Evolutionary conservation across 2,113 vertebrate genomes (phyloP).

Genomic region (Sinocyclocheilus rhinocerous): DNA sequence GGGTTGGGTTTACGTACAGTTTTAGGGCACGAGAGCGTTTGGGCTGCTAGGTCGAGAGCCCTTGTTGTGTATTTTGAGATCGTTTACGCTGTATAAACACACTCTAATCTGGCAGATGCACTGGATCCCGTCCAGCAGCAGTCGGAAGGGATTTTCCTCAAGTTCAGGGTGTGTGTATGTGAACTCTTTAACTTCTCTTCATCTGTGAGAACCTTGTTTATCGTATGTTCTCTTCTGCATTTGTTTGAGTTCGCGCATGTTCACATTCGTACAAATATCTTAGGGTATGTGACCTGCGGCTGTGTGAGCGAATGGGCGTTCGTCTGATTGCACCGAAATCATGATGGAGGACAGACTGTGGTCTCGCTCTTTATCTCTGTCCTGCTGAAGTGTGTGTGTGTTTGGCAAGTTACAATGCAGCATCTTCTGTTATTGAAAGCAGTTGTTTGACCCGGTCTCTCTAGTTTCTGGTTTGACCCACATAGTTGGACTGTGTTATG

Average conservation of each 20-base stretch:
- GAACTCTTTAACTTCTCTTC: slow-evolving; percentile 9
- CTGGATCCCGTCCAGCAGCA: slow-evolving; percentile 36
- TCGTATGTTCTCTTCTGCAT: not conserved
- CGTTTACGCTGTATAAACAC: slow-evolving; percentile 69
- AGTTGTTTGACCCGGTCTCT: slow-evolving; percentile 28
- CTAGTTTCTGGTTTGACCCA: slow-evolving; percentile 13
- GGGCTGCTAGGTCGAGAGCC: slow-evolving; percentile 56
- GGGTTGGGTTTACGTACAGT: slow-evolving; percentile 59
- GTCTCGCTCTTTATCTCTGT: not conserved
- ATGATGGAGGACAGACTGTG: not conserved
- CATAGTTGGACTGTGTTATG: slow-evolving; percentile 7
- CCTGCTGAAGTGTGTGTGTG: not conserved
- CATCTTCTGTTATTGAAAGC: slow-evolving; percentile 12
- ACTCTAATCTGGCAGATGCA: slow-evolving; percentile 62
- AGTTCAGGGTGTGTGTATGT: slow-evolving; percentile 38
- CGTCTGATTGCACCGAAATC: not conserved
- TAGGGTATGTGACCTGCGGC: not conserved
- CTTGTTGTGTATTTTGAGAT: slow-evolving; percentile 67
- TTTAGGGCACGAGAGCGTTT: slow-evolving; percentile 59
- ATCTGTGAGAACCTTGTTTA: slow-evolving; percentile 32
- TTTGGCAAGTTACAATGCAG: slow-evolving; percentile 8
- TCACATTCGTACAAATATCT: not conserved
- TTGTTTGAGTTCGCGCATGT: not conserved
- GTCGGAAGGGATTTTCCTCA: slow-evolving; percentile 46
- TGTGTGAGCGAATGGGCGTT: not conserved